phyloP scores from a whole-genome alignment of 2,888 invertebrate genomes.

The Brenthis hecate region DNA sequence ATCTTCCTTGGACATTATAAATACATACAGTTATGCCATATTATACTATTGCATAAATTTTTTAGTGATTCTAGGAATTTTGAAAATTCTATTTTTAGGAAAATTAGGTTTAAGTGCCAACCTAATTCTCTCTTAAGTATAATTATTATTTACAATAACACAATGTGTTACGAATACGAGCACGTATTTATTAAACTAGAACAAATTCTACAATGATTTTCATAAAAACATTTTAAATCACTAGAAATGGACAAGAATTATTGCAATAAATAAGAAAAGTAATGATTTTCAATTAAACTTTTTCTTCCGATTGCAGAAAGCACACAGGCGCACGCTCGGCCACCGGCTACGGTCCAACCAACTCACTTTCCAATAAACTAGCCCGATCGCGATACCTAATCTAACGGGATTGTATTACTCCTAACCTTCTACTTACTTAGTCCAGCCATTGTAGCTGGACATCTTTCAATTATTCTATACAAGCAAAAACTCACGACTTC shows the following conservation, averaged over 20 bases:
- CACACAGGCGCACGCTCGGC: slow-evolving; percentile 50
- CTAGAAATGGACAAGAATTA: slow-evolving; percentile 6
- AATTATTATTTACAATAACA: no score
- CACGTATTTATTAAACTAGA: no score
- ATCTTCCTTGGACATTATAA: no score
- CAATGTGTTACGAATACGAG: no score
- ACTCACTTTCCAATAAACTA: slow-evolving; percentile 78
- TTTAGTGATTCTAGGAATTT: no score
- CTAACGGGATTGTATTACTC: slow-evolving; percentile 74
- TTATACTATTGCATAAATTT: no score
- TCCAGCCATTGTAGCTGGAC: slow-evolving; percentile 59
- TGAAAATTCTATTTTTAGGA: no score
- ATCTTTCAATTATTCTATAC: slow-evolving; percentile 34
- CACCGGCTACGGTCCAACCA: slow-evolving; percentile 63
- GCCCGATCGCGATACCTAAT: slow-evolving; percentile 72
- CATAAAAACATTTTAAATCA: neutral
- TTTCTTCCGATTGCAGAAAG: slow-evolving; percentile 57
- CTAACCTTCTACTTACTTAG: slow-evolving; percentile 53
- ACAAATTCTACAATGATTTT: neutral
- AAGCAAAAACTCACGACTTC: no score
- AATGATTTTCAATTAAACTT: slow-evolving; percentile 37
- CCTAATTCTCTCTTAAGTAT: no score
- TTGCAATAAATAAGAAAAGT: slow-evolving; percentile 2
- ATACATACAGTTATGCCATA: no score
- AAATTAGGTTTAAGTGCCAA: no score